Evolutionary conservation across 2,113 vertebrate species (phyloP).

Genomic region (Cyprinodon variegatus): DNA sequence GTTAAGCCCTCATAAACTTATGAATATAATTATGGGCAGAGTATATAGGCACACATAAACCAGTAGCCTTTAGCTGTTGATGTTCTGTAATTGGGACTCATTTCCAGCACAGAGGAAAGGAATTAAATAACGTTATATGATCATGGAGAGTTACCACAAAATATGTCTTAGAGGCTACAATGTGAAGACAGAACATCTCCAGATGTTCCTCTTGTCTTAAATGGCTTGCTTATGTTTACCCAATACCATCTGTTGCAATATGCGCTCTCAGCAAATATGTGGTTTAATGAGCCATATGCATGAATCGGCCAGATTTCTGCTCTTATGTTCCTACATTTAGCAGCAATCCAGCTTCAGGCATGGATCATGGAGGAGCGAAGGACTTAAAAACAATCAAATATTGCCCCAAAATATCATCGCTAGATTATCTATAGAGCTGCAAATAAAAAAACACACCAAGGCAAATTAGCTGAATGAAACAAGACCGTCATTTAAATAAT

Average conservation of each 20-base stretch:
- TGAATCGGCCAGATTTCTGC: conserved; percentile 16
- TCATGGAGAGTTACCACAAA: conserved; percentile 17
- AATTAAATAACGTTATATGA: not conserved
- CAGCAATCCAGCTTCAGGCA: conserved; percentile 3
- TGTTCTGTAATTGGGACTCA: conserved; percentile 8
- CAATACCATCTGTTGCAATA: conserved; percentile 44
- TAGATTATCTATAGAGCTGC: not conserved
- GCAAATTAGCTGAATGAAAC: no score
- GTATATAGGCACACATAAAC: not conserved
- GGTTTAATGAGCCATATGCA: conserved; percentile 51
- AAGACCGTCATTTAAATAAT: no score
- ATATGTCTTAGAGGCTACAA: conserved; percentile 33
- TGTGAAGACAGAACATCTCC: conserved; percentile 32
- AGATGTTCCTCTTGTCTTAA: conserved; percentile 37
- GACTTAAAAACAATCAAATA: not conserved
- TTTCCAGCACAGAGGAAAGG: conserved; percentile 1
- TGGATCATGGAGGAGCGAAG: not conserved
- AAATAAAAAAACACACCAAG: not conserved
- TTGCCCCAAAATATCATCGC: not conserved
- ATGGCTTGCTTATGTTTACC: conserved; percentile 48
- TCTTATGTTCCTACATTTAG: conserved; percentile 3
- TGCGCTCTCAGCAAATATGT: conserved; percentile 40
- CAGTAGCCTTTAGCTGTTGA: not conserved
- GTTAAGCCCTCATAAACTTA: not conserved
- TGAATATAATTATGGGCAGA: not conserved